A percentile compares a stretch with the other conserved stretches of the same genome.
These are phyloP conservation scores for Fissipunctia ypsillon DNA, from an alignment of 2,888 invertebrate species.

Conservation along the genomic window DNA sequence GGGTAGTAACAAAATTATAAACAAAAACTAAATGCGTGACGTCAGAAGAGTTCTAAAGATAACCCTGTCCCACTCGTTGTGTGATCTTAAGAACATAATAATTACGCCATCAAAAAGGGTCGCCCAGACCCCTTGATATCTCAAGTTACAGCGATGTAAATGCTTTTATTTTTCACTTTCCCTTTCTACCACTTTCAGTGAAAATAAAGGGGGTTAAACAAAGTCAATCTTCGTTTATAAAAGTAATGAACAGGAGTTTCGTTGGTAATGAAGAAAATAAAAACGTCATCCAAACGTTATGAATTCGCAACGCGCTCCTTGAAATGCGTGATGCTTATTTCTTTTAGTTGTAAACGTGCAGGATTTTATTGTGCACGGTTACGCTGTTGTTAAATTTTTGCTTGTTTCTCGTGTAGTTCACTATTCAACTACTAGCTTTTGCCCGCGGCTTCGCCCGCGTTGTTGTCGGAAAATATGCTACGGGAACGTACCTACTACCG, in stretches of 20 bases:
- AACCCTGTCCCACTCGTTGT: slow-evolving; percentile 4
- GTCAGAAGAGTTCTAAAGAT: slow-evolving; percentile 20
- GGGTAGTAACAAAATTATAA: neutral
- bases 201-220: slow-evolving; percentile 50
- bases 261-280: slow-evolving; percentile 81
- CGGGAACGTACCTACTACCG: too few species aligned
- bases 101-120: slow-evolving; percentile 25
- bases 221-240: slow-evolving; percentile 68
- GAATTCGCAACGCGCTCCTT: slow-evolving; percentile 83
- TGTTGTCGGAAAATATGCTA: too few species aligned
- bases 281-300: slow-evolving; percentile 82
- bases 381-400: neutral
- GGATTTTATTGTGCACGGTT: slow-evolving; percentile 33
- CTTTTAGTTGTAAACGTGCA: slow-evolving; percentile 68
- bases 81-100: slow-evolving; percentile 15
- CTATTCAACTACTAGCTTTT: neutral
- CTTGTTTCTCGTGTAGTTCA: neutral
- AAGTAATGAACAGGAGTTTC: slow-evolving; percentile 76
- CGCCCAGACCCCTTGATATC: slow-evolving; percentile 10
- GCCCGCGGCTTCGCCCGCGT: too few species aligned
- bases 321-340: slow-evolving; percentile 77
- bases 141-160: slow-evolving; percentile 31
- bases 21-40: neutral
- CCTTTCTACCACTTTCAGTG: neutral
- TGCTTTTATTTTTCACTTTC: slow-evolving; percentile 36